These are phyloP conservation scores for Aphidius colemani DNA, from an alignment of 2,888 invertebrate genomes.

Conservation along the genomic window DNA sequence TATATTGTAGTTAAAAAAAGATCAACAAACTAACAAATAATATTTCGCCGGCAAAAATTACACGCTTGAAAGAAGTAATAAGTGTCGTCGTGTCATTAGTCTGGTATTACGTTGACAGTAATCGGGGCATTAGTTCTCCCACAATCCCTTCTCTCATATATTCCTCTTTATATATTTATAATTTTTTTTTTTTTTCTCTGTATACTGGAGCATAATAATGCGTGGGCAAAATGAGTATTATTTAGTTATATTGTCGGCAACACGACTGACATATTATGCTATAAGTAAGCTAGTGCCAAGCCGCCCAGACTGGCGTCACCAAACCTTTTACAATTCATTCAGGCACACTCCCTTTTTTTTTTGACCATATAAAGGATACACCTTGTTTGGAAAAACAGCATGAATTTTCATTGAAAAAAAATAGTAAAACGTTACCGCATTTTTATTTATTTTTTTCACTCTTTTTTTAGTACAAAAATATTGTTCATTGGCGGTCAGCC, in stretches of 20 bases:
- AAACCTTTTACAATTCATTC: slow-evolving; percentile 15
- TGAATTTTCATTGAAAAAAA: slow-evolving; percentile 14
- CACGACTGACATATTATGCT: background rate
- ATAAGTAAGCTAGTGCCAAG: slow-evolving; percentile 7
- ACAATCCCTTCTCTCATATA: slow-evolving; percentile 44
- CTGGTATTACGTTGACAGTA: slow-evolving; percentile 47
- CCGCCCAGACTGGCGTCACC: slow-evolving; percentile 1
- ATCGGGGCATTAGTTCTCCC: slow-evolving; percentile 47
- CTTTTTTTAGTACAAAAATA: slow-evolving; percentile 12
- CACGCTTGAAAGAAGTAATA: slow-evolving; percentile 31
- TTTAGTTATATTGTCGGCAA: too few species aligned
- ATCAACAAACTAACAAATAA: too few species aligned
- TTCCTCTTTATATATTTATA: slow-evolving; percentile 13
- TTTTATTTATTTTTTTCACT: slow-evolving; percentile 10
- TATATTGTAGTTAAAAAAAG: too few species aligned
- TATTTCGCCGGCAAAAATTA: slow-evolving; percentile 35
- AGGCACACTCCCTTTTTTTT: slow-evolving; percentile 7
- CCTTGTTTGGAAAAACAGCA: slow-evolving; percentile 23
- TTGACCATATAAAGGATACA: background rate
- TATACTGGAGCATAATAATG: slow-evolving; percentile 44
- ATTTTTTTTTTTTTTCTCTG: background rate
- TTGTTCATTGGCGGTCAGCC: slow-evolving; percentile 44
- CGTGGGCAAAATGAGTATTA: too few species aligned
- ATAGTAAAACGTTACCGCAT: slow-evolving; percentile 1
- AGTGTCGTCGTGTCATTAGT: slow-evolving; percentile 41